Evolutionary conservation across 2,797 vertebrate species (phyloP).

Genomic region (Tokudaia tokunoshimensis): DNA sequence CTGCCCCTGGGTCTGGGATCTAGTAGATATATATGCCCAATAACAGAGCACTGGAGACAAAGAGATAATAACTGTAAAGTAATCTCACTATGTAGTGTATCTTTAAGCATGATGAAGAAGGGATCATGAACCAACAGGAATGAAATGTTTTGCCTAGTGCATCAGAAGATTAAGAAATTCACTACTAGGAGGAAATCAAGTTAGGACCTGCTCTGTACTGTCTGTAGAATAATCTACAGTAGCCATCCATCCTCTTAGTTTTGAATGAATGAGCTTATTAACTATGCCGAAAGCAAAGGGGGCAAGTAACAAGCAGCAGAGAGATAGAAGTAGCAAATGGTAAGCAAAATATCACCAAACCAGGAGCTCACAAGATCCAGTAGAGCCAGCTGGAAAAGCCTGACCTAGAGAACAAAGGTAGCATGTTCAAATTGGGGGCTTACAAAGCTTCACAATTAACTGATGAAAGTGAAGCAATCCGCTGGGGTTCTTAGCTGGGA

Average conservation of each 20-base stretch:
- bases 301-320: background rate
- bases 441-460: background rate
- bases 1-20: background rate
- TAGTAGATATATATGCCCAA: background rate
- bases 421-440: background rate
- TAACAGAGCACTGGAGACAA: background rate
- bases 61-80: conserved; percentile 49
- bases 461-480: background rate
- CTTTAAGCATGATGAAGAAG: conserved; percentile 39
- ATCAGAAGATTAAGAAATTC: conserved; percentile 23
- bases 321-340: background rate
- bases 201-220: background rate
- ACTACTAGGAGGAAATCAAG: conserved; percentile 58
- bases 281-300: background rate
- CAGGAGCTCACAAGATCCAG: background rate
- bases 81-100: background rate
- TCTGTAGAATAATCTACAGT: background rate
- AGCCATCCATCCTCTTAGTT: background rate
- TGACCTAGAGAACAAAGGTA: background rate
- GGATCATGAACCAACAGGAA: conserved; percentile 19
- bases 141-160: conserved; percentile 32
- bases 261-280: background rate
- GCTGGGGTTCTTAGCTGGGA: background rate
- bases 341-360: background rate
- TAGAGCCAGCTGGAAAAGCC: background rate